Evolutionary conservation across 2,888 invertebrate species (phyloP).

Genomic region (Brachycybe producta): DNA sequence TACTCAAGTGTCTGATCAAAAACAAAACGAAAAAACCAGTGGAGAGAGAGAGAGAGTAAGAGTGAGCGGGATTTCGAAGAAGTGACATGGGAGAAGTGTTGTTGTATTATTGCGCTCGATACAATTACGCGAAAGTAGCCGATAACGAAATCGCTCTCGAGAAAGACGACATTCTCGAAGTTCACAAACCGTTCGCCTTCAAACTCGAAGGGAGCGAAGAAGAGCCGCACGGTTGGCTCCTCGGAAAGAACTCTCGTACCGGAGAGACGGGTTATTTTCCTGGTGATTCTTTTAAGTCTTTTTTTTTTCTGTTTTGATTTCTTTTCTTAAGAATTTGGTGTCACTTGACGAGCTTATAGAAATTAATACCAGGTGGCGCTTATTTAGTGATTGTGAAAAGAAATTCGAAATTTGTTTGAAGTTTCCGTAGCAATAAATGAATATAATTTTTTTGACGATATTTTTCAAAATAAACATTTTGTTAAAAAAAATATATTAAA

Average conservation of each 20-base stretch:
- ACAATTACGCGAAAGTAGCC: constrained; percentile 20
- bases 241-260: constrained; percentile 36
- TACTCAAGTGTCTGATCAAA: no score
- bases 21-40: no score
- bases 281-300: no score
- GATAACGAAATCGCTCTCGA: constrained; percentile 27
- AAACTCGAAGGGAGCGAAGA: constrained; percentile 24
- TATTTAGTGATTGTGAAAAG: no score
- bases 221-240: constrained; percentile 34
- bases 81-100: constrained; percentile 21
- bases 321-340: no score
- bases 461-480: no score
- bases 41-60: no score
- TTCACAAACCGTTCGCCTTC: constrained; percentile 27
- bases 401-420: neutral
- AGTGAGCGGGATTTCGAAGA: no score
- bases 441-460: no score
- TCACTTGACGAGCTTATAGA: neutral
- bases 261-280: constrained; percentile 36
- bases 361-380: no score
- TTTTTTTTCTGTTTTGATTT: no score
- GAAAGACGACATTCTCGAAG: constrained; percentile 37
- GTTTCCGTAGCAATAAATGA: neutral
- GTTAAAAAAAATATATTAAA: no score
- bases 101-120: constrained; percentile 22